These are phyloP conservation scores for Mormyrops boulengeri DNA, from an alignment of 2,797 vertebrate species.

Conservation along the genomic window DNA sequence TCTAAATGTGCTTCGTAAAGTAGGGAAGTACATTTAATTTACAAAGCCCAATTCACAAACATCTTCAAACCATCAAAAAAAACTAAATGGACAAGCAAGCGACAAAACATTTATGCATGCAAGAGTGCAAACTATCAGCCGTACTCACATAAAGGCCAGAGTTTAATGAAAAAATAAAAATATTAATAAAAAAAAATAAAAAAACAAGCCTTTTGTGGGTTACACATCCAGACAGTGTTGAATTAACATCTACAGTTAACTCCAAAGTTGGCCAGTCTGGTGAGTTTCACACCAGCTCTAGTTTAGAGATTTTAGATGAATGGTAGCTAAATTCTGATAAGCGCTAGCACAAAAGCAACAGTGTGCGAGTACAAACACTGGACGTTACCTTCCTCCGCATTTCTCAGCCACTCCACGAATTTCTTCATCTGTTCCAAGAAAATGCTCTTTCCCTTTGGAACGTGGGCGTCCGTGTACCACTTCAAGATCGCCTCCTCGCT, in stretches of 20 bases:
- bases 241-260: background rate
- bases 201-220: background rate
- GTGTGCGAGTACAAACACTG: background rate
- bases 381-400: conserved; percentile 83
- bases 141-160: background rate
- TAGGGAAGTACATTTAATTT: background rate
- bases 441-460: conserved; percentile 87
- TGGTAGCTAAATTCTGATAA: background rate
- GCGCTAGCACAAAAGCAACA: background rate
- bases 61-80: background rate
- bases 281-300: background rate
- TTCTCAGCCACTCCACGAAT: conserved; percentile 96
- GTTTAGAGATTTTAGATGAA: background rate
- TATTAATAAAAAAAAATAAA: too few species aligned
- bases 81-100: too few species aligned
- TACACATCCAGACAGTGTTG: background rate
- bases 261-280: background rate
- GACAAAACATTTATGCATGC: background rate
- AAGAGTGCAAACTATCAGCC: too few species aligned
- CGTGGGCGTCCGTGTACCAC: conserved; percentile 86
- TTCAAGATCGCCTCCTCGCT: conserved; percentile 94
- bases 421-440: conserved; percentile 98
- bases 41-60: background rate
- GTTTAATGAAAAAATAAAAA: background rate
- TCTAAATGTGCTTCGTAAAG: background rate